Percentiles rank a stretch among this genome's conserved stretches.
phyloP scores from a whole-genome alignment of 2,797 vertebrate species.

The Danionella dracula region DNA sequence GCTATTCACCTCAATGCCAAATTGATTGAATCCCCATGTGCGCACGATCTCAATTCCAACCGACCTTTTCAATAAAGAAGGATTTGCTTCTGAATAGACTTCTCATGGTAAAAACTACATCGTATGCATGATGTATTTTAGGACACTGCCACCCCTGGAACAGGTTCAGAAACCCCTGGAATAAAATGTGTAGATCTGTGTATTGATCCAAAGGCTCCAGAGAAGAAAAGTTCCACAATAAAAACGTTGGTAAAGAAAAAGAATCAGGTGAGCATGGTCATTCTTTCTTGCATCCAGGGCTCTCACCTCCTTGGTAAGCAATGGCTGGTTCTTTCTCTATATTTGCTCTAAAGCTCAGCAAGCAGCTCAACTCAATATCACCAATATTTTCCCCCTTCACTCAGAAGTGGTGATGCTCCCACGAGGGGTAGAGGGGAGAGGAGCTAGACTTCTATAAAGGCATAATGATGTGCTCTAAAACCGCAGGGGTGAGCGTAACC shows the following conservation, averaged over 20 bases:
- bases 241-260: not conserved
- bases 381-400: conserved; percentile 38
- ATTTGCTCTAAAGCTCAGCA: conserved; percentile 45
- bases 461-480: conserved; percentile 58
- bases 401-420: conserved; percentile 44
- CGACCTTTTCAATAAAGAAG: too few relatives aligned
- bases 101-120: too few relatives aligned
- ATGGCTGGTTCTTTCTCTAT: conserved; percentile 28
- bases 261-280: not conserved
- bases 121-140: too few relatives aligned
- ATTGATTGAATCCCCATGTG: too few relatives aligned
- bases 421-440: conserved; percentile 33
- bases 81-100: too few relatives aligned
- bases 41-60: too few relatives aligned
- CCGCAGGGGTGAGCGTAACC: conserved; percentile 61
- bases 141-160: too few relatives aligned
- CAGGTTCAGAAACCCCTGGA: not conserved
- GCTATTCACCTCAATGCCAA: too few relatives aligned
- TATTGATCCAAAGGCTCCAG: not conserved
- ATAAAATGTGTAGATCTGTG: not conserved
- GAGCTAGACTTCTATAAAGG: conserved; percentile 54
- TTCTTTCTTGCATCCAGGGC: not conserved
- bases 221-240: not conserved
- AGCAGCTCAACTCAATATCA: conserved; percentile 54
- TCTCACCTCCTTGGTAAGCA: conserved; percentile 3